Evolutionary conservation across 2,797 vertebrate genomes (phyloP).

Genomic region (Poecilia velifera): DNA sequence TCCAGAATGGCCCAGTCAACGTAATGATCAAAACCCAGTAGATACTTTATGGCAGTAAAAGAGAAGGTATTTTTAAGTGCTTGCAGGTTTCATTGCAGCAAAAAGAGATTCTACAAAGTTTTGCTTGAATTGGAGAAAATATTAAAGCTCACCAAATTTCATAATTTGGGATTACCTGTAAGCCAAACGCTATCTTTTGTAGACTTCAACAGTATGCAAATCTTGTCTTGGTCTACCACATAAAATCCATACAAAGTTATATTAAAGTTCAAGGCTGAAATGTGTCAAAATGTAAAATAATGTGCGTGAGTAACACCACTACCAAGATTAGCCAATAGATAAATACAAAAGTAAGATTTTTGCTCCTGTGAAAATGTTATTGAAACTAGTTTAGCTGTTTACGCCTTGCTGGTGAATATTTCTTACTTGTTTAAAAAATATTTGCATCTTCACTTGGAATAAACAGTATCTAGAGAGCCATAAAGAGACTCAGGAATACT

Average conservation of each 20-base stretch:
- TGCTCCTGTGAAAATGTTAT: neutral
- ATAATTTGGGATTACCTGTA: neutral
- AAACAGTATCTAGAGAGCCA: neutral
- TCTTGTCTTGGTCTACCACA: neutral
- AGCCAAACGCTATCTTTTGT: neutral
- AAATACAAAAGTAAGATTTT: neutral
- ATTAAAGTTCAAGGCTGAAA: neutral
- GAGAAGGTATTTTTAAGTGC: neutral
- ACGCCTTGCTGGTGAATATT: neutral
- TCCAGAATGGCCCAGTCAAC: neutral
- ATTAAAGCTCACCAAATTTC: neutral
- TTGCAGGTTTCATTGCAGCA: neutral
- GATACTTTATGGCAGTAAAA: neutral
- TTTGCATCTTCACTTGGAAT: slow-evolving; percentile 2
- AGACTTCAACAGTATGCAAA: neutral
- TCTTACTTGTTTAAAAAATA: neutral
- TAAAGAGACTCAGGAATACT: neutral
- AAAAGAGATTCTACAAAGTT: neutral
- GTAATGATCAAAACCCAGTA: neutral
- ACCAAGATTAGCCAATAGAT: neutral
- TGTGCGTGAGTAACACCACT: neutral
- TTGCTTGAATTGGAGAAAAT: neutral
- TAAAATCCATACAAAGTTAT: neutral
- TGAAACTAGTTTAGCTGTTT: neutral
- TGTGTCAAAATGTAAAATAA: neutral